Conservation (phyloP, 2,113 vertebrate genomes). For the Periophthalmus modestus region DNA sequence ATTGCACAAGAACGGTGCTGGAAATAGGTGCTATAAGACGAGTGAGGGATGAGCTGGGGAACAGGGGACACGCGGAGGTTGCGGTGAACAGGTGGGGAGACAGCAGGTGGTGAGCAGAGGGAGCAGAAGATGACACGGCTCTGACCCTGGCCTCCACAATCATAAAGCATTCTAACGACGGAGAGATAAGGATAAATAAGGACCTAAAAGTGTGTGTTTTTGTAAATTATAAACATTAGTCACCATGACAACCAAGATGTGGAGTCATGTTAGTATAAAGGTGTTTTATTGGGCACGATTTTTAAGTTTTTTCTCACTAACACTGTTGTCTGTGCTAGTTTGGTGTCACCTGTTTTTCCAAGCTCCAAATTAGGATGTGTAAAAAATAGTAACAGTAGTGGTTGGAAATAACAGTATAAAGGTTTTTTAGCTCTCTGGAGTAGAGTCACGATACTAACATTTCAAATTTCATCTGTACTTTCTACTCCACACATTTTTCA, state of each 20-base stretch:
- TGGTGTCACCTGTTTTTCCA: not conserved
- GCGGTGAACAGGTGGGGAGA: constrained; percentile 65
- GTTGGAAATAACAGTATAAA: too few species aligned
- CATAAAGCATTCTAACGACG: constrained; percentile 40
- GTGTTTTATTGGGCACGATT: too few species aligned
- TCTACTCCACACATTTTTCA: too few species aligned
- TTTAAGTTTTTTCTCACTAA: not conserved
- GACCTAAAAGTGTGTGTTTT: not conserved
- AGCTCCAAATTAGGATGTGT: not conserved
- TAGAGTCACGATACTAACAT: too few species aligned
- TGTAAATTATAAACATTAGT: not conserved
- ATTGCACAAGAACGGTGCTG: constrained; percentile 54
- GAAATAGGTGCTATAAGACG: not conserved
- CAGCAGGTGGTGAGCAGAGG: constrained; percentile 54
- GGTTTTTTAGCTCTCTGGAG: too few species aligned
- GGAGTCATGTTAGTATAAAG: not conserved
- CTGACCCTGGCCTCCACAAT: constrained; percentile 18
- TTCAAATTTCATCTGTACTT: too few species aligned
- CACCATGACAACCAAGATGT: not conserved
- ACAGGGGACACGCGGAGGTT: constrained; percentile 39
- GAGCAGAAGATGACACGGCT: constrained; percentile 11
- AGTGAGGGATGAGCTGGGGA: constrained; percentile 36
- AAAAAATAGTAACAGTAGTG: too few species aligned
- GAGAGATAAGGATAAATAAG: constrained; percentile 45
- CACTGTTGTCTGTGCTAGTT: not conserved